Conservation (phyloP, 2,113 vertebrate genomes). For the Caretta caretta region DNA sequence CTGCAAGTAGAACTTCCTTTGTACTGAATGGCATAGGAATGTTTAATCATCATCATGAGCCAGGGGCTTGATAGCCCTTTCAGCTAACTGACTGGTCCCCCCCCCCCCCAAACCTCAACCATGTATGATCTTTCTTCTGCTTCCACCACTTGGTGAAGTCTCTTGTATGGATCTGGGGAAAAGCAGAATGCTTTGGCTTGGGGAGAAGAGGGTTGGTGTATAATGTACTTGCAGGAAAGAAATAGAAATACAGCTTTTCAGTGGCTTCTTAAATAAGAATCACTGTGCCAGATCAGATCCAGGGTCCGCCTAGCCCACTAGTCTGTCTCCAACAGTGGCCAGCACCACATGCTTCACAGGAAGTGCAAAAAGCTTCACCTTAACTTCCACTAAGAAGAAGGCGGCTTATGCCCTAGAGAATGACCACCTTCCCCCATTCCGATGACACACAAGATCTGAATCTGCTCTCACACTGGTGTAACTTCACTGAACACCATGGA, state of each 20-base stretch:
- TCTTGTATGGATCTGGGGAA: not conserved
- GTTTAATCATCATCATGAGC: not conserved
- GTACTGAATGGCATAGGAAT: accelerated
- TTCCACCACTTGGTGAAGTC: not conserved
- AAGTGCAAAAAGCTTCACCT: conserved; percentile 15
- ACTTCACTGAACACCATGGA: not conserved
- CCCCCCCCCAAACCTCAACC: not conserved
- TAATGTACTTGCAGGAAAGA: not conserved
- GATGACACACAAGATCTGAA: conserved; percentile 3
- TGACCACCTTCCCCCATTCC: conserved; percentile 14
- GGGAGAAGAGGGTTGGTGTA: not conserved
- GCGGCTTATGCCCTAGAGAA: conserved; percentile 52
- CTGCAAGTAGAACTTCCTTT: not conserved
- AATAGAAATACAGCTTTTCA: not conserved
- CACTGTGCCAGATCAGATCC: not conserved
- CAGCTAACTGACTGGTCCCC: not conserved
- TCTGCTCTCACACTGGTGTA: not conserved
- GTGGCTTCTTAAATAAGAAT: conserved; percentile 6
- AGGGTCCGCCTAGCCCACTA: not conserved
- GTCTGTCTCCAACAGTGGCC: not conserved
- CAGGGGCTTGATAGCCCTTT: not conserved
- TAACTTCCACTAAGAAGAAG: conserved; percentile 61
- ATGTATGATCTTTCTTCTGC: not conserved
- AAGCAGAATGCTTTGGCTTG: not conserved
- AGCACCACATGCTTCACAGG: not conserved